Evolutionary conservation across 2,113 vertebrate species (phyloP).

Genomic region (Eulemur macaco): DNA sequence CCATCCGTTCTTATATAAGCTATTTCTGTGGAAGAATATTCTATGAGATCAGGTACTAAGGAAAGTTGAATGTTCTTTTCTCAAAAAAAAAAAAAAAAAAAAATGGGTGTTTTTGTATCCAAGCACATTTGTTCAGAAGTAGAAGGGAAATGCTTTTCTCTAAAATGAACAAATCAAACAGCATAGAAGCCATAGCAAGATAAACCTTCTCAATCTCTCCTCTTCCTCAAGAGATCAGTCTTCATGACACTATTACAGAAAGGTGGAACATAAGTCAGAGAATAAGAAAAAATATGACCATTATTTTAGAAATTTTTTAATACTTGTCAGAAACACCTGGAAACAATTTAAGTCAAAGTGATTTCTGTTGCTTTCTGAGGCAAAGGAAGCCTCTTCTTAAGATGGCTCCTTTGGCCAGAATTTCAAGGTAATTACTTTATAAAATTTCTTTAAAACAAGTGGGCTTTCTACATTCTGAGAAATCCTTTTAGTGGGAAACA

Average conservation of each 20-base stretch:
- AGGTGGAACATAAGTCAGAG: not conserved
- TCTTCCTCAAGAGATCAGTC: not conserved
- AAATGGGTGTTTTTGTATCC: not conserved
- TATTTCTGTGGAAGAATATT: not conserved
- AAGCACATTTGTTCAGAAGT: not conserved
- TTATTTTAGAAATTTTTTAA: slow-evolving; percentile 1
- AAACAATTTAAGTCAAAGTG: slow-evolving; percentile 8
- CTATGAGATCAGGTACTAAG: not conserved
- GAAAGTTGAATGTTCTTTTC: not conserved
- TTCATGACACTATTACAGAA: not conserved
- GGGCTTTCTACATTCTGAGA: not conserved
- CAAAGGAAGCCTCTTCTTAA: not conserved
- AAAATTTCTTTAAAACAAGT: not conserved
- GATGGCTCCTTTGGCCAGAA: not conserved
- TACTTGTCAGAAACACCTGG: slow-evolving; percentile 44
- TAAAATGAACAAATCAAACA: not conserved
- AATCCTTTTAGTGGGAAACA: not conserved
- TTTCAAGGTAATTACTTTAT: not conserved
- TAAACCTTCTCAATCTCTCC: not conserved
- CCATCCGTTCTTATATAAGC: not conserved
- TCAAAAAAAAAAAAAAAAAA: not conserved
- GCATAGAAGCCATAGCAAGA: not conserved
- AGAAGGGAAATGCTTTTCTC: not conserved
- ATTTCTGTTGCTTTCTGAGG: not conserved
- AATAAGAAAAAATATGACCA: not conserved